phyloP scores from a whole-genome alignment of 2,113 vertebrate species.

The Microcebus ravelobensis region DNA sequence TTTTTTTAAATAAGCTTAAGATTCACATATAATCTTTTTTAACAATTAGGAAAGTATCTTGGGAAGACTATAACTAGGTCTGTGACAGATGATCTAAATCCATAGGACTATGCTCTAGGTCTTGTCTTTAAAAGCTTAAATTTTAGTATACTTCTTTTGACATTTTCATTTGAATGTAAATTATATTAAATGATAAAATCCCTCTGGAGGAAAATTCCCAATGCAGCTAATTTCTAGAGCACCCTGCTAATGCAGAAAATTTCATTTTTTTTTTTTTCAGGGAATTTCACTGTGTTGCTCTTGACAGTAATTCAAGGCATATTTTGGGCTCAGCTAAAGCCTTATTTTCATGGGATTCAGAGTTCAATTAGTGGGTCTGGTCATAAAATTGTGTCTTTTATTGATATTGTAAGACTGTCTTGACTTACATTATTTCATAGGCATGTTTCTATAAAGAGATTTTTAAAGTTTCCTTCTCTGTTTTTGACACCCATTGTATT shows the following conservation, averaged over 20 bases:
- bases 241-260: constrained; percentile 36
- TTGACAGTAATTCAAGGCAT: not conserved
- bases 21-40: not conserved
- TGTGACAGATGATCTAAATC: not conserved
- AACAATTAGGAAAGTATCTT: not conserved
- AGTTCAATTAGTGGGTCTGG: not conserved
- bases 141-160: not conserved
- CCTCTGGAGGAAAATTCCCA: constrained; percentile 45
- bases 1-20: too few species aligned
- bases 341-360: constrained; percentile 36
- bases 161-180: constrained; percentile 58
- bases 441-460: constrained; percentile 22
- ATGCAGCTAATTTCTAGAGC: constrained; percentile 53
- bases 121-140: constrained; percentile 38
- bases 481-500: constrained; percentile 32
- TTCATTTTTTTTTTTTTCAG: constrained; percentile 60
- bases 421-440: constrained; percentile 42
- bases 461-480: not conserved
- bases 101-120: not conserved
- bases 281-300: not conserved
- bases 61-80: not conserved
- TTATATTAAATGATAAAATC: constrained; percentile 56
- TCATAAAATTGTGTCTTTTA: constrained; percentile 41
- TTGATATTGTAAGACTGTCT: not conserved
- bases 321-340: not conserved